Conservation (phyloP, 2,113 vertebrate species). For the Quiscalus mexicanus region DNA sequence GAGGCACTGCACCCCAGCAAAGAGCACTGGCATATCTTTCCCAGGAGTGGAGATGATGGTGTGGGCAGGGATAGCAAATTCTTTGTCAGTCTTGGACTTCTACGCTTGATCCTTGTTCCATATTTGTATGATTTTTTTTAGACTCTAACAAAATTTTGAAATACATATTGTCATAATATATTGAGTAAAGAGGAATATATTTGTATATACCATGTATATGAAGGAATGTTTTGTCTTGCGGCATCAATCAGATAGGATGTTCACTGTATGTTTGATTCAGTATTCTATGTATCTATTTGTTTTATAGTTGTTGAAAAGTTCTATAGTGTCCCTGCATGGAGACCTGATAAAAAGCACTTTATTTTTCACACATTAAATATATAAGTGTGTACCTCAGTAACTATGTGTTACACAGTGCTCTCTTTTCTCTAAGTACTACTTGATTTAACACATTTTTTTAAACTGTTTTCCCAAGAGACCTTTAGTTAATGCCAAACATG, state of each 20-base stretch:
- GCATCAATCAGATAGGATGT: constrained; percentile 71
- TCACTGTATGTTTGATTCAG: constrained; percentile 79
- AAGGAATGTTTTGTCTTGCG: constrained; percentile 69
- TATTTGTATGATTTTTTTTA: constrained; percentile 73
- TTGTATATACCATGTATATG: constrained; percentile 87
- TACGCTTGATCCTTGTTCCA: constrained; percentile 59
- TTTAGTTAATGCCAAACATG: constrained; percentile 19
- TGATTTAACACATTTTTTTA: neutral
- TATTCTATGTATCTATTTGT: constrained; percentile 74
- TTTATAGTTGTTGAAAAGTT: constrained; percentile 76
- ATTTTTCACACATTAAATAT: constrained; percentile 87
- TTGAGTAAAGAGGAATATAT: constrained; percentile 79
- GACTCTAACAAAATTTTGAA: constrained; percentile 75
- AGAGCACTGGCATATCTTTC: constrained; percentile 92
- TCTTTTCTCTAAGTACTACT: neutral
- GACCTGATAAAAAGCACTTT: constrained; percentile 94
- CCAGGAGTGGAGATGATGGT: constrained; percentile 36
- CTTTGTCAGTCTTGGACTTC: constrained; percentile 61
- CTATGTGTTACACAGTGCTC: constrained; percentile 33
- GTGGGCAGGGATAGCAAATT: neutral
- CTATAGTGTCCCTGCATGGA: constrained; percentile 84
- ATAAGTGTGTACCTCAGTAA: constrained; percentile 75
- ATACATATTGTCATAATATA: constrained; percentile 86
- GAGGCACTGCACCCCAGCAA: constrained; percentile 87
- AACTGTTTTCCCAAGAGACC: neutral